phyloP scores from a whole-genome alignment of 2,888 invertebrate genomes.

The Lapara coniferarum region DNA sequence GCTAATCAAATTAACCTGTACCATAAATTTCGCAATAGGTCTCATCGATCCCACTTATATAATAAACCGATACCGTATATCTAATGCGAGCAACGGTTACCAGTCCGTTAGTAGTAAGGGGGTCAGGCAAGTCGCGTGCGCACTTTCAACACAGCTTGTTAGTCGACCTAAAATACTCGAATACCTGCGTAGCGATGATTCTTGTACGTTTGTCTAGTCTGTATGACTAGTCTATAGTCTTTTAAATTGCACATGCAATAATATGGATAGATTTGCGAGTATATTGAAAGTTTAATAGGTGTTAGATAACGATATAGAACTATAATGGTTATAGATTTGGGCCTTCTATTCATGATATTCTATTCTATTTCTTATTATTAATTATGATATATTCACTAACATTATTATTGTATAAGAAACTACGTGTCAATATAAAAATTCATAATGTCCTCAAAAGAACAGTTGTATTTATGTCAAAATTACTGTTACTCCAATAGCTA shows the following conservation, averaged over 20 bases:
- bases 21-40: background rate
- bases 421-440: no score
- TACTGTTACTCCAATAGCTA: no score
- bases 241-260: background rate
- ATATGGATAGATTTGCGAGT: no score
- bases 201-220: conserved; percentile 6
- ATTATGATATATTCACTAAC: no score
- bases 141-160: conserved; percentile 66
- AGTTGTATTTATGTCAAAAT: no score
- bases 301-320: no score
- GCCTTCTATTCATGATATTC: no score
- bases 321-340: no score
- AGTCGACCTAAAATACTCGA: conserved; percentile 58
- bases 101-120: conserved; percentile 61
- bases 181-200: conserved; percentile 37
- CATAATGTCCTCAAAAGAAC: no score
- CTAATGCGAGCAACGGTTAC: conserved; percentile 37
- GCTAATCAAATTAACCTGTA: background rate
- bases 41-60: conserved; percentile 25
- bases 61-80: conserved; percentile 28
- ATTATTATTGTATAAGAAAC: no score
- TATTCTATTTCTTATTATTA: no score
- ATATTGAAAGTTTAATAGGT: no score
- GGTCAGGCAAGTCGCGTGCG: conserved; percentile 73
- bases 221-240: background rate